These are phyloP conservation scores for Halocaridina rubra DNA, from an alignment of 2,888 invertebrate genomes.

Conservation along the genomic window DNA sequence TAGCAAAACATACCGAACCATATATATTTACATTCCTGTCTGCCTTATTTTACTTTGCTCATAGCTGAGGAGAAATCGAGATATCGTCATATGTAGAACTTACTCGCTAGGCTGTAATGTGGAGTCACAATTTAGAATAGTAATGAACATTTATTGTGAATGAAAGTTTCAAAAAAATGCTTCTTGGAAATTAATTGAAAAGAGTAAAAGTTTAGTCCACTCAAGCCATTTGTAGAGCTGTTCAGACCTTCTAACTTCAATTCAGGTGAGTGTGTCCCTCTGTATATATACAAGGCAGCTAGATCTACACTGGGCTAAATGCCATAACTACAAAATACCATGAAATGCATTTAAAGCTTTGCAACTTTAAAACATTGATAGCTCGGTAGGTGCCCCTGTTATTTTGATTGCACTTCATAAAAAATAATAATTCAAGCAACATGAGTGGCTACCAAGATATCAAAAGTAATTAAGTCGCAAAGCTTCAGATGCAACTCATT, in stretches of 20 bases:
- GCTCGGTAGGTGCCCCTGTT: neutral
- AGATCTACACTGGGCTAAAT: neutral
- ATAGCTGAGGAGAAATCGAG: constrained; percentile 38
- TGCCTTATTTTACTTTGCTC: constrained; percentile 20
- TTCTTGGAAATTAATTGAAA: constrained; percentile 39
- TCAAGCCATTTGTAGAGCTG: neutral
- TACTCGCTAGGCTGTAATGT: constrained; percentile 51
- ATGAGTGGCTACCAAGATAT: no score
- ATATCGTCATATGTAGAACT: constrained; percentile 48
- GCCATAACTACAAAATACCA: neutral
- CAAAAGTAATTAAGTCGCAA: no score
- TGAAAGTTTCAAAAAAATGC: constrained; percentile 29
- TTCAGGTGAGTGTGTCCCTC: neutral
- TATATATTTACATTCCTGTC: constrained; percentile 4
- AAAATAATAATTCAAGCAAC: no score
- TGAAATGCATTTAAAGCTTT: no score
- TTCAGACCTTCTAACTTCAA: neutral
- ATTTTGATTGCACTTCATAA: no score
- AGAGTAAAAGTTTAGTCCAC: constrained; percentile 31
- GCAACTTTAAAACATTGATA: neutral
- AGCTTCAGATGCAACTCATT: no score
- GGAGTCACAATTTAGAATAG: constrained; percentile 51
- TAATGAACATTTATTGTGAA: constrained; percentile 48
- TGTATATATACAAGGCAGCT: neutral
- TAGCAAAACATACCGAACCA: no score